A percentile compares a stretch with the other conserved stretches of the same genome.
phyloP scores from a whole-genome alignment of 2,797 vertebrate species.

The Crypturellus tataupa region DNA sequence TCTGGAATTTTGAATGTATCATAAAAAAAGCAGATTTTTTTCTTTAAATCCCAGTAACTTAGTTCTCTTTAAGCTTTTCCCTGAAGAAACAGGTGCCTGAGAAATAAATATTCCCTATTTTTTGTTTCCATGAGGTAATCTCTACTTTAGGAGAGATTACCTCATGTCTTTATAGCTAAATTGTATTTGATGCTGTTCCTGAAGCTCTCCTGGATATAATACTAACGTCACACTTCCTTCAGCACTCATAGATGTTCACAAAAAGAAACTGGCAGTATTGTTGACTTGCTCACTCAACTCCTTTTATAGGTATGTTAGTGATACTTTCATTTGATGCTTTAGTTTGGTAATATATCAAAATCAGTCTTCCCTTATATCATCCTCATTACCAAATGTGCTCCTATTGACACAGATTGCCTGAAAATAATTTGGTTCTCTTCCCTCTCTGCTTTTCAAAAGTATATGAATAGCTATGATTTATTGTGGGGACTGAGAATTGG shows the following conservation, averaged over 20 bases:
- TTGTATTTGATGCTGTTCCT: background rate
- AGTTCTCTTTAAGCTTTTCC: background rate
- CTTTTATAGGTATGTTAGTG: too few relatives aligned
- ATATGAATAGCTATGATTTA: too few relatives aligned
- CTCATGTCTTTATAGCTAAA: background rate
- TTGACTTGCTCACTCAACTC: background rate
- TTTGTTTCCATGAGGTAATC: too few relatives aligned
- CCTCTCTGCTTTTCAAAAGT: background rate
- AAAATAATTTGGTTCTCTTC: background rate
- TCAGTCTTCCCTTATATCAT: background rate
- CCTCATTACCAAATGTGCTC: background rate
- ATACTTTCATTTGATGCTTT: background rate
- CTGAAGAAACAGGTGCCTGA: background rate
- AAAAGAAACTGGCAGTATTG: background rate
- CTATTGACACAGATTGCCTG: background rate
- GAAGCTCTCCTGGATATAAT: background rate
- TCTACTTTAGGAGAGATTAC: too few relatives aligned
- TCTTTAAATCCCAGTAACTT: background rate
- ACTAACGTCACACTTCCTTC: background rate
- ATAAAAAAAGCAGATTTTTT: background rate
- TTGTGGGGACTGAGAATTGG: too few relatives aligned
- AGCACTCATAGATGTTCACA: background rate
- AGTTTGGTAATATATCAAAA: too few relatives aligned
- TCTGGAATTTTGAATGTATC: background rate
- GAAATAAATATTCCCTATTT: background rate